Evolutionary conservation across 1,140 invertebrate species (phyloP).

Genomic region (Cyphomyrmex costatus): DNA sequence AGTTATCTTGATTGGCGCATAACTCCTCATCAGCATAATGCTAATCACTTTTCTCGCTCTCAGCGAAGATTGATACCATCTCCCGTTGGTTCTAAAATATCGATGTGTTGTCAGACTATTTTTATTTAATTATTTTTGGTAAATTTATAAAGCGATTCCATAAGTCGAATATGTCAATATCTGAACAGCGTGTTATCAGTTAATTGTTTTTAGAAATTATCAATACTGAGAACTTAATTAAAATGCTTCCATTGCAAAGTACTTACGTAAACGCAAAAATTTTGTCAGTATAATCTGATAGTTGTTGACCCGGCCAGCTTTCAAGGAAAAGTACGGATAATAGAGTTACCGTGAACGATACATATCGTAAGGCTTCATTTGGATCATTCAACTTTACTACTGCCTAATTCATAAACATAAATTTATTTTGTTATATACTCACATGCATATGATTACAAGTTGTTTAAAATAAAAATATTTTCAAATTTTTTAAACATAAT

Average conservation of each 20-base stretch:
- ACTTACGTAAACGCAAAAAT: conserved; percentile 72
- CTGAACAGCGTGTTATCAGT: not conserved
- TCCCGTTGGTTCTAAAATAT: conserved; percentile 66
- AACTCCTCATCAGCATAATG: conserved; percentile 71
- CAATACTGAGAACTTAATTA: not conserved
- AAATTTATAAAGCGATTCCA: not conserved
- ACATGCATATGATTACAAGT: not conserved
- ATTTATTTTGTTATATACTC: not conserved
- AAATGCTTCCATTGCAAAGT: not conserved
- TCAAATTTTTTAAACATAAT: not conserved
- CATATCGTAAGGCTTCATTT: conserved; percentile 65
- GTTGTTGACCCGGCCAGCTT: conserved; percentile 74
- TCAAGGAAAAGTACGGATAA: conserved; percentile 69
- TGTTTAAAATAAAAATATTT: too few species aligned
- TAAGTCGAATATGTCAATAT: not conserved
- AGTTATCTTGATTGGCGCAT: conserved; percentile 70
- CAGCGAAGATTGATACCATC: conserved; percentile 74
- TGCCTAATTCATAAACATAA: conserved; percentile 67
- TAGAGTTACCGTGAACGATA: conserved; percentile 66
- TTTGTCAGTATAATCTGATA: conserved; percentile 68
- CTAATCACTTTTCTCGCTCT: conserved; percentile 65
- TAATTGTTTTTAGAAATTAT: not conserved
- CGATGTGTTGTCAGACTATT: not conserved
- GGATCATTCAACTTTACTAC: conserved; percentile 63
- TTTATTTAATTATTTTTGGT: not conserved